phyloP scores from a whole-genome alignment of 1,140 invertebrate species.

The Eupristina koningsbergeri region DNA sequence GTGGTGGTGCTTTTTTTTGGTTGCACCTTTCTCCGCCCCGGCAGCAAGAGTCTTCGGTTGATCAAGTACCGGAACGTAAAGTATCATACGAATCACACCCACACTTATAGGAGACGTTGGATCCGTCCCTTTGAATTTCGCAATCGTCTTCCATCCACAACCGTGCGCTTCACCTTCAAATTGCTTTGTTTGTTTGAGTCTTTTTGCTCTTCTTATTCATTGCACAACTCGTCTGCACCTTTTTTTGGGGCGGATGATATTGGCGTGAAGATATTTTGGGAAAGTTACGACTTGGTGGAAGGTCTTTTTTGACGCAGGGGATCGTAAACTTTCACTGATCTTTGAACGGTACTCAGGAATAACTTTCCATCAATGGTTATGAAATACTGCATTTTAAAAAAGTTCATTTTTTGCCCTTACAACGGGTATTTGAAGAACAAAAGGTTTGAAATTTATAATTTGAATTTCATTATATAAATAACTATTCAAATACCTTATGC shows the following conservation, averaged over 20 bases:
- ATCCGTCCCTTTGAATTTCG: not conserved
- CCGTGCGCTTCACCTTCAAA: not conserved
- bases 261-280: not conserved
- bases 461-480: no score
- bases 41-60: not conserved
- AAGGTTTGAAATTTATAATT: not conserved
- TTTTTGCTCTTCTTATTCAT: not conserved
- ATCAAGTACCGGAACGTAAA: not conserved
- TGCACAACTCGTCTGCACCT: not conserved
- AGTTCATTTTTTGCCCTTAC: not conserved
- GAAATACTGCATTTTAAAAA: not conserved
- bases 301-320: not conserved
- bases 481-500: no score
- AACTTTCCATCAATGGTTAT: not conserved
- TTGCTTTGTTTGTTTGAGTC: not conserved
- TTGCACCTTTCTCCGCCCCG: not conserved
- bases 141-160: not conserved
- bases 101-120: not conserved
- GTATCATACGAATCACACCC: no score
- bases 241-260: not conserved
- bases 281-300: conserved; percentile 1
- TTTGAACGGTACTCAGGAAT: not conserved
- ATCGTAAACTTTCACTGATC: not conserved
- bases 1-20: not conserved
- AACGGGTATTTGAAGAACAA: not conserved